Evolutionary conservation across 2,888 invertebrate species (phyloP), one percentile per base, ranked within the genome.

Genomic region (Tetragonisca angustula): DNA sequence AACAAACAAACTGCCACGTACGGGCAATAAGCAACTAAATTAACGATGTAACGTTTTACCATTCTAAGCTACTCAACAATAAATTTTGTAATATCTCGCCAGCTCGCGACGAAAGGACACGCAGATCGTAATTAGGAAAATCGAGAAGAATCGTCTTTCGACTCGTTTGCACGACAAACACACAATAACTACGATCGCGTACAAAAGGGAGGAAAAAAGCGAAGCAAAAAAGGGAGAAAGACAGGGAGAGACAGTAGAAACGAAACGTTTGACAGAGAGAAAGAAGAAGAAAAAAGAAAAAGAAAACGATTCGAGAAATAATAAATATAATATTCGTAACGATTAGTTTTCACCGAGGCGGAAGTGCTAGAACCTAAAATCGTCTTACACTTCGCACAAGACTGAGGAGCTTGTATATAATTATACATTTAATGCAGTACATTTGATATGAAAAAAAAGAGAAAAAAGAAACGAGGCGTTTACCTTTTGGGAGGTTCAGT

Each of bases 361-460:
- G 64, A 86, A 79, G 79, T 75, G 73, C 65, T 81, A 68, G 59
- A 83, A 54, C 49, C 24, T 52, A 56, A 83, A 67, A 75, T 83
- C 79, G 49, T 86, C 83, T 81, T 79, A 81, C 74, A 81, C 86
- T 83, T 86, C 86, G 86, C 87, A 86, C 90, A 90, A 90, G 90
- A 90, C 90, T 90, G 90, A 90, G 90, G 90, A 90, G 90, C 85
- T 86, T 90, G 90, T 90, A 90, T 81, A 90, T 87, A 91, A 82
- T 71, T 84, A 85, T 85, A 88, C 73, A 82, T 86, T 78, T 85
- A 89, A 79, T 64, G 81, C 86, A 79, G 81, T 86, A 85, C 84
- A 83, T 89, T 90, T 90, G 90, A 88, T 90, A 90, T 88, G 83
- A 52, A 61, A 87, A 27, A 32, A 32, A 61, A 27, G 1, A 27